Conservation (phyloP, 2,888 invertebrate species). For the Mechanitis messenoides region DNA sequence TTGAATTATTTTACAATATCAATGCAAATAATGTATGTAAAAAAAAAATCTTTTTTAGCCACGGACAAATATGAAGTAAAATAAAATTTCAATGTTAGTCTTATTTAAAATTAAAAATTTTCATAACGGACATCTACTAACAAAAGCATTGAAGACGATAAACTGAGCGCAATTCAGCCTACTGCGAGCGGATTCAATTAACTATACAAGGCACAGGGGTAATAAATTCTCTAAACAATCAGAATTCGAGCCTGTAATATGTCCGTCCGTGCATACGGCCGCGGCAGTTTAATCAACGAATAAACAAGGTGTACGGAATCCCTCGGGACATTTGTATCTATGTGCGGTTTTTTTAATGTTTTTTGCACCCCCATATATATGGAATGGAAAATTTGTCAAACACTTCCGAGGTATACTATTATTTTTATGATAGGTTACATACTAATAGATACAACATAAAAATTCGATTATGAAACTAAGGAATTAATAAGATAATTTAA, state of each 20-base stretch:
- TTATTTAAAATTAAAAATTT: neutral
- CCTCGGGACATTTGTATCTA: constrained; percentile 51
- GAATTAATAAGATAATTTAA: too few relatives aligned
- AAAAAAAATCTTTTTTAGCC: too few relatives aligned
- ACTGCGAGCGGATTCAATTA: constrained; percentile 76
- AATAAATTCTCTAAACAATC: constrained; percentile 77
- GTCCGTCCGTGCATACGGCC: constrained; percentile 75
- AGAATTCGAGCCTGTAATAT: constrained; percentile 76
- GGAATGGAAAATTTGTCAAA: constrained; percentile 6
- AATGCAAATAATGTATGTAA: too few relatives aligned
- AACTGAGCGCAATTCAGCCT: constrained; percentile 67
- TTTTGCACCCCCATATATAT: neutral
- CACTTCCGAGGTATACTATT: neutral
- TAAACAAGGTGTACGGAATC: constrained; percentile 58
- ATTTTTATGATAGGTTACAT: neutral
- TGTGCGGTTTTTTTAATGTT: constrained; percentile 32
- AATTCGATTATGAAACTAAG: too few relatives aligned
- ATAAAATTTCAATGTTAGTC: neutral
- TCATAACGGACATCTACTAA: constrained; percentile 33
- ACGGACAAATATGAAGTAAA: too few relatives aligned
- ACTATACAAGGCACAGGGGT: constrained; percentile 74
- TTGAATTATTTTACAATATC: too few relatives aligned
- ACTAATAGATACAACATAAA: too few relatives aligned
- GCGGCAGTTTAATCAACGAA: constrained; percentile 73
- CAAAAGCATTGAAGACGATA: constrained; percentile 58